Evolutionary conservation across 2,797 vertebrate species (phyloP), one percentile per base, ranked within the genome.

Genomic region (Hoplostethus mediterraneus): DNA sequence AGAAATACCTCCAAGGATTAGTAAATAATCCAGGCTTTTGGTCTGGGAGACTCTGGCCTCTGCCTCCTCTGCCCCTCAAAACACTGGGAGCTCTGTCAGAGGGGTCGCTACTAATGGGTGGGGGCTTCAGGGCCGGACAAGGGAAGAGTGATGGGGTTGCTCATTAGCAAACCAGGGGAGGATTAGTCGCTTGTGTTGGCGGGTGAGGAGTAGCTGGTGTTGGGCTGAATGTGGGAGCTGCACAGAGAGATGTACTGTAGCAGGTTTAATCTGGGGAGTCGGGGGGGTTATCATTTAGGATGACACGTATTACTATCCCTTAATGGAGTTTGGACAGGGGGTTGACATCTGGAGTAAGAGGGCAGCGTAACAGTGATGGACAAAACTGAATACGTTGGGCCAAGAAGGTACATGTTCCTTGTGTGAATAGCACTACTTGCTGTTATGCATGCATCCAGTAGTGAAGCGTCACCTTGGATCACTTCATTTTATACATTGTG

Each of bases 1-100:
- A 84, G 79, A 89, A 91, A 91, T 90, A 87, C 89, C 86, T 89
- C 75, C n/a, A 65, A 86, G 90, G 88, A 91, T 92, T 91, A 91
- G 86, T 82, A 80, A 90, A 77, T 91, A 91, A 93, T 92, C 90
- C 90, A 79, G 77, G 84, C 84, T 21, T 88, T 87, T 88, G 88
- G 86, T 84, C 77, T 71, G 70, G 75, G 63, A 87, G 79, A 59
- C 71, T 84, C 65, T 80, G 87, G 78, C 80, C 84, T 89, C 75
- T 78, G 82, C 79, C 87, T 90, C 73, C 21, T 21, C 79, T 73
- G 85, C 88, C 87, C 87, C 87, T 90, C 80, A 88, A 81, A 92
- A 82, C 81, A 86, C 79, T 67, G 75, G 55, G 53, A 77, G 77
- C 79, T 84, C 73, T 88, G 81, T 86, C 12, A 40, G 68, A 74